These are phyloP conservation scores for Pantherophis vulpinus DNA, from an alignment of 2,797 vertebrate genomes.

Conservation along the genomic window DNA sequence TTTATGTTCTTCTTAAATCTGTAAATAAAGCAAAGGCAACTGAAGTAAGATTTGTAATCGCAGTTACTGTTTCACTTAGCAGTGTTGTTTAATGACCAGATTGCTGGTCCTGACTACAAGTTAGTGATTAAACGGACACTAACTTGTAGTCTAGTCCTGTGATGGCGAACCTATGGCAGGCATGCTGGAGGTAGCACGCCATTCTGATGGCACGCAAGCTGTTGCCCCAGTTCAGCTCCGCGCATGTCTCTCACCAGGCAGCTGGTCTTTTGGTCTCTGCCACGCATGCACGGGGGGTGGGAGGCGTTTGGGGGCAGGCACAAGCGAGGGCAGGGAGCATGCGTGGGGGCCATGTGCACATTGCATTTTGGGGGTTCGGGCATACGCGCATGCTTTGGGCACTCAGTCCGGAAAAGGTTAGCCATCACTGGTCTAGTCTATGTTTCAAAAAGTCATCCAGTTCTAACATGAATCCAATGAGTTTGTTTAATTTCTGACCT, in stretches of 20 bases:
- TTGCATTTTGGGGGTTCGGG: no score
- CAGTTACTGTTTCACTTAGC: neutral
- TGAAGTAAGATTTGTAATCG: neutral
- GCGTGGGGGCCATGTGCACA: no score
- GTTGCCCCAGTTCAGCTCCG: no score
- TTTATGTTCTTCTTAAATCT: neutral
- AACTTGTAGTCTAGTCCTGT: neutral
- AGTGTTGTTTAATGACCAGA: neutral
- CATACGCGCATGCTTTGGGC: no score
- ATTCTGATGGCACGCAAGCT: no score
- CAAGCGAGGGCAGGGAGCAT: no score
- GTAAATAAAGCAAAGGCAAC: neutral
- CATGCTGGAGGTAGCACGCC: no score
- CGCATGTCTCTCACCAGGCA: no score
- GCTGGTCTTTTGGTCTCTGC: no score
- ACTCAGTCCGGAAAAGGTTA: no score
- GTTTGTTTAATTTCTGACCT: neutral
- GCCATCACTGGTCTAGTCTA: neutral
- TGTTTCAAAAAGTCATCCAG: neutral
- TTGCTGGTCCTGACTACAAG: neutral
- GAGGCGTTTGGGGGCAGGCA: accelerated
- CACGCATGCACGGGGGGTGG: no score
- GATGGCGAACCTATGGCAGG: no score
- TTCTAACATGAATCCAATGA: neutral
- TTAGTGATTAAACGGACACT: neutral